These are phyloP conservation scores for Drosophila neotestacea DNA, from an alignment of 2,888 invertebrate genomes.

Conservation along the genomic window DNA sequence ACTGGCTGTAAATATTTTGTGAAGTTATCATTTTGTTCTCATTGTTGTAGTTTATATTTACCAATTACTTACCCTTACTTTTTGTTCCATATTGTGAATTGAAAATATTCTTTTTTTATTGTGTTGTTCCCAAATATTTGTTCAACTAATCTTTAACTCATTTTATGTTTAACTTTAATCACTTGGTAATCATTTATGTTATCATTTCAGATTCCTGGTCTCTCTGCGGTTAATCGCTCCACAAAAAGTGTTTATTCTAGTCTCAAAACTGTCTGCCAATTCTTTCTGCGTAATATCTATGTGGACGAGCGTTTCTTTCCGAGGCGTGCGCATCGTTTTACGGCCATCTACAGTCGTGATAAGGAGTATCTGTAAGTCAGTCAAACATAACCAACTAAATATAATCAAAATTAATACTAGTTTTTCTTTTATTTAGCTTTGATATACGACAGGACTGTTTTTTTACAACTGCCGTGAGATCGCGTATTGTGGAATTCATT, in stretches of 20 bases:
- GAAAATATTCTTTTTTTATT: slow-evolving; percentile 2
- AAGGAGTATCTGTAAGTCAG: slow-evolving; percentile 95
- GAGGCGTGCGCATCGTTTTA: slow-evolving; percentile 91
- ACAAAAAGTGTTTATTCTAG: slow-evolving; percentile 81
- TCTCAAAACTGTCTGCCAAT: slow-evolving; percentile 79
- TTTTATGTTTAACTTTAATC: not conserved
- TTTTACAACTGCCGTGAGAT: slow-evolving; percentile 94
- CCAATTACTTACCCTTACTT: slow-evolving; percentile 1
- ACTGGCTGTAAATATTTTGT: not conserved
- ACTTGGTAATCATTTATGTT: not conserved
- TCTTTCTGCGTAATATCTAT: slow-evolving; percentile 84
- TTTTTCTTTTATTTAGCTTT: slow-evolving; percentile 87
- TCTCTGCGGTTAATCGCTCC: slow-evolving; percentile 88
- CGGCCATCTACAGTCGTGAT: slow-evolving; percentile 95
- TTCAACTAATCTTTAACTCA: not conserved
- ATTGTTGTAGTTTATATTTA: slow-evolving; percentile 4
- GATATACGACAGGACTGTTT: slow-evolving; percentile 92
- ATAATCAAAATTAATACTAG: not conserved
- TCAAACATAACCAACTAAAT: not conserved
- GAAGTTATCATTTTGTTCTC: not conserved
- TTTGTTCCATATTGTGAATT: not conserved
- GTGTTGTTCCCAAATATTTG: slow-evolving; percentile 6
- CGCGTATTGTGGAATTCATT: slow-evolving; percentile 96
- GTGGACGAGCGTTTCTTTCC: slow-evolving; percentile 91
- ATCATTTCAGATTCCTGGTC: slow-evolving; percentile 85